A percentile compares a stretch with the other conserved stretches of the same genome.
These are phyloP conservation scores for Tympanuchus pallidicinctus DNA, from an alignment of 2,113 vertebrate genomes.

Conservation along the genomic window DNA sequence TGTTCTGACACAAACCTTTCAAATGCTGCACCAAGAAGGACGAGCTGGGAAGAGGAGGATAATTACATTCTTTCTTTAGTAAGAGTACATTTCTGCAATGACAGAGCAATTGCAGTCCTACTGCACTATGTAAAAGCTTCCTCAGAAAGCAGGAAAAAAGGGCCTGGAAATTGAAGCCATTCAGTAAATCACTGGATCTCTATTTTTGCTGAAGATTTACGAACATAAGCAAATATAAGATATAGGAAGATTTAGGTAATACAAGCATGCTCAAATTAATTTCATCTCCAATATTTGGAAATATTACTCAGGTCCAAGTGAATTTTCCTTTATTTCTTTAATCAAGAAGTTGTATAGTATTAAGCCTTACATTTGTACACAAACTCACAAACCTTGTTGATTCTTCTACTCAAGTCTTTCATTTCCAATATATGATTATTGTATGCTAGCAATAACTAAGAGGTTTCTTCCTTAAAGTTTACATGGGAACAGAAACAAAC, in stretches of 20 bases:
- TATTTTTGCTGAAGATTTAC: background rate
- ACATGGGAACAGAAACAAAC: background rate
- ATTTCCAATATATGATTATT: background rate
- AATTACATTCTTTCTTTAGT: constrained; percentile 51
- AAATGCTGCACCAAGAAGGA: background rate
- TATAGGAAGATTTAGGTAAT: background rate
- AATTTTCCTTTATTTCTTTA: background rate
- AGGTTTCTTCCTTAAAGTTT: background rate
- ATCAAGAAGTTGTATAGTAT: background rate
- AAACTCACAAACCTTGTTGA: background rate
- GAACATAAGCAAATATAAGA: background rate
- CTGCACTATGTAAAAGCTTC: background rate
- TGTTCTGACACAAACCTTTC: constrained; percentile 14
- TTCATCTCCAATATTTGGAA: background rate
- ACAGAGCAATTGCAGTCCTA: constrained; percentile 20
- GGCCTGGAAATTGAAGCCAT: background rate
- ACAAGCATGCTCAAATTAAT: background rate
- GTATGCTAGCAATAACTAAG: background rate
- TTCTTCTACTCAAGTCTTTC: background rate
- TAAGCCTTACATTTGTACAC: background rate
- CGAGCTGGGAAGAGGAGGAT: constrained; percentile 18
- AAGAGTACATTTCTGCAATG: constrained; percentile 2
- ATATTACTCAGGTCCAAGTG: background rate
- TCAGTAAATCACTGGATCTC: background rate
- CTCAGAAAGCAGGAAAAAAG: background rate